Evolutionary conservation across 2,888 invertebrate genomes (phyloP).

Genomic region (Oconnorella tubifera): DNA sequence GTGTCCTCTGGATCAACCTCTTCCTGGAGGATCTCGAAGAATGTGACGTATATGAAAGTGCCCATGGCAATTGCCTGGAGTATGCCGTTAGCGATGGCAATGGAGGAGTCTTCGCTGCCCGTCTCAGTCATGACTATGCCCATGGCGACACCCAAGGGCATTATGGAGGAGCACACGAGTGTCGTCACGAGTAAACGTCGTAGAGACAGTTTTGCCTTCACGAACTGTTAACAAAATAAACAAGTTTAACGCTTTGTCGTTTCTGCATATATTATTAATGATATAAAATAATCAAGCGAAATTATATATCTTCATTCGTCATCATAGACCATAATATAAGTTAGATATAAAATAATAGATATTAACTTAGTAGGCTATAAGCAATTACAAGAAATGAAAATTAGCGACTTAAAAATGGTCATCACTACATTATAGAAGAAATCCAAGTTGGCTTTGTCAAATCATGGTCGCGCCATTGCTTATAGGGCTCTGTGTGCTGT

Average conservation of each 20-base stretch:
- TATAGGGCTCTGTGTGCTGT: too few species aligned
- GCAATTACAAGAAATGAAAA: too few species aligned
- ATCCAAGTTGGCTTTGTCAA: too few species aligned
- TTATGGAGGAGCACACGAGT: conserved; percentile 31
- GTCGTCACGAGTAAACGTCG: conserved; percentile 22
- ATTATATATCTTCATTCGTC: too few species aligned
- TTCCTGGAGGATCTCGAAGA: conserved; percentile 81
- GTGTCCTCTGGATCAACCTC: conserved; percentile 54
- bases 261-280: too few species aligned
- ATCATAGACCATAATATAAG: too few species aligned
- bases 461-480: too few species aligned
- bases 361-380: too few species aligned
- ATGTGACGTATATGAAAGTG: conserved; percentile 86
- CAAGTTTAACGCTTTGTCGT: background rate
- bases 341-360: too few species aligned
- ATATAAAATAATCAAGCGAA: too few species aligned
- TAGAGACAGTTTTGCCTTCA: conserved; percentile 29
- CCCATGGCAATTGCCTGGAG: conserved; percentile 83
- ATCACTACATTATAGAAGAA: too few species aligned
- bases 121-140: conserved; percentile 35
- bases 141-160: conserved; percentile 35
- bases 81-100: conserved; percentile 45
- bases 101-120: conserved; percentile 19
- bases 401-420: too few species aligned
- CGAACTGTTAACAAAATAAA: conserved; percentile 21